Percentiles rank a stretch among this genome's conserved stretches.
phyloP scores from a whole-genome alignment of 2,113 vertebrate genomes.

The Chaenogobius annularis region DNA sequence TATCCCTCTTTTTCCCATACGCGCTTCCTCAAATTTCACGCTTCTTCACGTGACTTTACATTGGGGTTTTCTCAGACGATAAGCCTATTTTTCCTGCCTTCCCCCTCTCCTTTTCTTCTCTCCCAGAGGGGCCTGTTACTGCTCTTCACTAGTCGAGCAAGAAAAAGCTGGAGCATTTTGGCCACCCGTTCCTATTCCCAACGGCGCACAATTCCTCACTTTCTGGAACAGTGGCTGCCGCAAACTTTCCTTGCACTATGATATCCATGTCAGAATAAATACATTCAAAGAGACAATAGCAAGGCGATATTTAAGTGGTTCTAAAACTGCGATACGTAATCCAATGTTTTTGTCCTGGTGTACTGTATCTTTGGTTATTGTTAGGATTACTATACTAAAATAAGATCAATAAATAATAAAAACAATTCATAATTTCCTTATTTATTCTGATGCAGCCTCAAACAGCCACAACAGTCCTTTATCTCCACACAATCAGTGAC shows the following conservation, averaged over 20 bases:
- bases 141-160: conserved; percentile 57
- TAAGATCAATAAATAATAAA: too few species aligned
- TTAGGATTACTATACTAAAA: too few species aligned
- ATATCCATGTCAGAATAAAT: conserved; percentile 61
- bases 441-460: too few species aligned
- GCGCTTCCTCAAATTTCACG: conserved; percentile 48
- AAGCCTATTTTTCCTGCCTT: conserved; percentile 34
- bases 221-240: conserved; percentile 50
- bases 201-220: conserved; percentile 43
- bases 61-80: conserved; percentile 46
- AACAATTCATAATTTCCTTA: too few species aligned
- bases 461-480: too few species aligned
- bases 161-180: conserved; percentile 70
- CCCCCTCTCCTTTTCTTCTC: conserved; percentile 32
- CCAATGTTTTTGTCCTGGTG: background rate
- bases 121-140: conserved; percentile 70
- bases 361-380: background rate
- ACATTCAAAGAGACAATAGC: conserved; percentile 47
- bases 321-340: background rate
- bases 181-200: conserved; percentile 59
- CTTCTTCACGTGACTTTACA: conserved; percentile 63
- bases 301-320: background rate
- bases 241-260: conserved; percentile 53
- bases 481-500: too few species aligned
- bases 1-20: background rate